Percentiles rank a stretch among this genome's conserved stretches.
These are phyloP conservation scores for Temnothorax nylanderi DNA, from an alignment of 1,140 invertebrate species.

Conservation along the genomic window DNA sequence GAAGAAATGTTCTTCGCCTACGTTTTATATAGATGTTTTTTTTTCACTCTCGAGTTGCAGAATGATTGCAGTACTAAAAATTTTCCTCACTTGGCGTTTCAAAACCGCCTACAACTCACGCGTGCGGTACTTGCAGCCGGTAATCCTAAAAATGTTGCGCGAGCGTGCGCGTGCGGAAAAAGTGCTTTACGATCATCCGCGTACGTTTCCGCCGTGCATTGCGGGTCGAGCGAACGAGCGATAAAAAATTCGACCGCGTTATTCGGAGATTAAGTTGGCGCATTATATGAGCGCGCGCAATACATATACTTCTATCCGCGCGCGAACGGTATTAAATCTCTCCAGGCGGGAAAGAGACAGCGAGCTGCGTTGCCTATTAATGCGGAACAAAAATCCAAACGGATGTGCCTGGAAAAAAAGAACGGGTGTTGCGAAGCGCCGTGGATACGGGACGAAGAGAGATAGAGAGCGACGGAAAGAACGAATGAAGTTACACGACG, in stretches of 20 bases:
- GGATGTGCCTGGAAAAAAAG: background rate
- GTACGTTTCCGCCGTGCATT: background rate
- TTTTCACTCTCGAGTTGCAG: background rate
- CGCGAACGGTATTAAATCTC: slow-evolving; percentile 56
- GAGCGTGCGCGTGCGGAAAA: background rate
- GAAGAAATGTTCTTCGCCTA: background rate
- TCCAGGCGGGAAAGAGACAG: background rate
- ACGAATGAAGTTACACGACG: slow-evolving; percentile 13
- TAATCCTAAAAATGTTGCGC: background rate
- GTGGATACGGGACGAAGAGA: background rate
- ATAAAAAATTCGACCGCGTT: slow-evolving; percentile 65
- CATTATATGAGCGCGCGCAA: slow-evolving; percentile 52
- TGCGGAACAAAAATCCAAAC: slow-evolving; percentile 59
- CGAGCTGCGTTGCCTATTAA: slow-evolving; percentile 42
- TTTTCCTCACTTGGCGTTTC: background rate
- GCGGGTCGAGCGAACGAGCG: background rate
- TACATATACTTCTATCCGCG: slow-evolving; percentile 44
- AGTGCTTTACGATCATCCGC: slow-evolving; percentile 57
- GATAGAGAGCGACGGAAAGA: background rate
- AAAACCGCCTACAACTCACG: background rate
- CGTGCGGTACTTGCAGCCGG: slow-evolving; percentile 31
- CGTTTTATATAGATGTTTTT: background rate
- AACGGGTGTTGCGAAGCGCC: background rate
- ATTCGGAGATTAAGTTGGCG: slow-evolving; percentile 67
- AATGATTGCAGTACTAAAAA: slow-evolving; percentile 1